Evolutionary conservation across 2,113 vertebrate species (phyloP), one percentile per base, ranked within the genome.

Genomic region (Microcebus lehilahytsara): DNA sequence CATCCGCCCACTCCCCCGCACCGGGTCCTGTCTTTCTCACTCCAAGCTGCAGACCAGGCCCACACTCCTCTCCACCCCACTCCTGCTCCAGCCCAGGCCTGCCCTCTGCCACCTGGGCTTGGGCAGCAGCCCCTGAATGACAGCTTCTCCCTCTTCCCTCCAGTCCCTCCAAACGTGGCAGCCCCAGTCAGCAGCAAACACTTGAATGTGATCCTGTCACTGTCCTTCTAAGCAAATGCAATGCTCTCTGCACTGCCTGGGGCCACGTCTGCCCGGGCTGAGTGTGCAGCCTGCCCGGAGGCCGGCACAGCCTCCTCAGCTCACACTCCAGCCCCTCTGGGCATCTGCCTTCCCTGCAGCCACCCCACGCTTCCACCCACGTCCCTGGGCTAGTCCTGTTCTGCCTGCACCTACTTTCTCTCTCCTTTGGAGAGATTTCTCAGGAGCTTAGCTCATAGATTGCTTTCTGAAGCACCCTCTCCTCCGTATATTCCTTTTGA

Each of bases 321-420:
- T 13, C 67, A 27, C 5, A 5, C 1, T 19, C 34, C 5, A 7
- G 3, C 49, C 22, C 0, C 23, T 9, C 5, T 3, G 66, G 22
- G 4, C 49, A 2, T 13, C 14, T 71, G 66, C 23, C 22, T 27
- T 56, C 66, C 53, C 51, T 25, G 37, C 19, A 30, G 23, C 85
- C 37, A 17, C 12, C 66, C 49, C 49, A 56, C 4, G 9, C 27
- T 53, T 71, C 14, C 67, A 27, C 49, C 37, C 34, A 20, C 1
- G 19, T 11, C 22, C 51, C 32, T 17, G 46, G 46, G 34, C 51
- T 19, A 20, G 49, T 56, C 6, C 23, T 30, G 51, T 12, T 71
- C 6, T 30, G 25, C 17, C n/a, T 27, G 0, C 32, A 71, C 42
- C 27, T 23, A 11, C 40, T 34, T 66, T 34, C 14, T 30, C 6